Percentiles rank a stretch among this genome's conserved stretches.
phyloP scores from a whole-genome alignment of 92 coral and sea anemone genomes.

The Siderastrea radians region DNA sequence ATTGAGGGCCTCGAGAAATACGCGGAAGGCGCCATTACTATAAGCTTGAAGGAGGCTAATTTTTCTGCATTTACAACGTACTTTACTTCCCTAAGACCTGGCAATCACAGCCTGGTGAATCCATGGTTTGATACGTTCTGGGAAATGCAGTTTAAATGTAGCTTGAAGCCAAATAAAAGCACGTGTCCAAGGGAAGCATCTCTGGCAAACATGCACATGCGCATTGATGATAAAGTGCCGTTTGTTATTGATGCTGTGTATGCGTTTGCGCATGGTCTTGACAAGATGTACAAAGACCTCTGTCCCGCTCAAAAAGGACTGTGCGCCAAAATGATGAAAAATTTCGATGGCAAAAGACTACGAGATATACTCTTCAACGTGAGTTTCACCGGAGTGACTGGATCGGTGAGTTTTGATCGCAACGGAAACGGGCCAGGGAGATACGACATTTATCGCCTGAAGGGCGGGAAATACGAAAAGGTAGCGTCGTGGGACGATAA shows the following conservation, averaged over 20 bases:
- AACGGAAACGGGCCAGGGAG: conserved; percentile 89
- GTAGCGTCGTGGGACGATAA: conserved; percentile 81
- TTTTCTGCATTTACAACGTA: conserved; percentile 57
- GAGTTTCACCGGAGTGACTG: conserved; percentile 77
- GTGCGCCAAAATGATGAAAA: conserved; percentile 59
- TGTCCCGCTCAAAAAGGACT: conserved; percentile 85
- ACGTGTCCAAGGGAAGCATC: conserved; percentile 45
- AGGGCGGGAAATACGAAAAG: conserved; percentile 48
- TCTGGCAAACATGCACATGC: conserved; percentile 27
- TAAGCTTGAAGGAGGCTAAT: conserved; percentile 65
- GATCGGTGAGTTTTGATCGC: conserved; percentile 74
- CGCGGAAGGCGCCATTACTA: conserved; percentile 91
- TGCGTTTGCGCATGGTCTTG: conserved; percentile 88
- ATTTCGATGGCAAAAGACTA: conserved; percentile 61
- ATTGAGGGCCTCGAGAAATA: conserved; percentile 74
- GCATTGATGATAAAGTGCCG: conserved; percentile 89
- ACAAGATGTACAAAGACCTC: conserved; percentile 68
- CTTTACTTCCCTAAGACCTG: conserved; percentile 74
- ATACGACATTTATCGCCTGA: conserved; percentile 86
- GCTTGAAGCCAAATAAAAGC: conserved; percentile 54
- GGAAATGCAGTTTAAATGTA: conserved; percentile 73
- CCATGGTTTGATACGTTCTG: conserved; percentile 97
- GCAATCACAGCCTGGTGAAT: conserved; percentile 58
- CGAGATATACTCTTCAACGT: conserved; percentile 66
- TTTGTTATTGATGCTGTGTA: conserved; percentile 96